These are phyloP conservation scores for Petromus typicus DNA, from an alignment of 2,113 vertebrate species.

Conservation along the genomic window DNA sequence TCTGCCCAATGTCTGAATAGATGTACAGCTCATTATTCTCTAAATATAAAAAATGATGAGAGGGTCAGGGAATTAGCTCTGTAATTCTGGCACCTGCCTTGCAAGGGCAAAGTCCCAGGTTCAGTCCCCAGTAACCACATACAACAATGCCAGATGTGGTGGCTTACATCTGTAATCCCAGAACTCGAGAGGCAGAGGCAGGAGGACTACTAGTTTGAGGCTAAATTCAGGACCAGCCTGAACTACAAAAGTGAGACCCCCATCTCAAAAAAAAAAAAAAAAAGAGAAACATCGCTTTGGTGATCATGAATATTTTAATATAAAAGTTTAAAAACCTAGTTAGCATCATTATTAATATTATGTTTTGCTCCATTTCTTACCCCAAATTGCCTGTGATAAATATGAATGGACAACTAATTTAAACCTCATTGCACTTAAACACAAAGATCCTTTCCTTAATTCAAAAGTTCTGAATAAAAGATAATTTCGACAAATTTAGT, in stretches of 20 bases:
- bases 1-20: neutral
- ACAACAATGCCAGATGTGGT: too few relatives aligned
- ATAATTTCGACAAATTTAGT: slow-evolving; percentile 56
- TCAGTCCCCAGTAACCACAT: too few relatives aligned
- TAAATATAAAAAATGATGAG: neutral
- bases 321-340: slow-evolving; percentile 59
- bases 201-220: too few relatives aligned
- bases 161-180: too few relatives aligned
- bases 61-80: too few relatives aligned
- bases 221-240: too few relatives aligned
- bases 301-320: slow-evolving; percentile 67
- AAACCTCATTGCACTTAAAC: slow-evolving; percentile 61
- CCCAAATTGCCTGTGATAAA: slow-evolving; percentile 61
- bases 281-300: slow-evolving; percentile 54
- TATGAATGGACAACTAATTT: slow-evolving; percentile 65
- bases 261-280: too few relatives aligned
- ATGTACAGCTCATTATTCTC: neutral
- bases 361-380: slow-evolving; percentile 63
- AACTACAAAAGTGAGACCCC: too few relatives aligned
- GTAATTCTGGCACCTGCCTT: too few relatives aligned
- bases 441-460: slow-evolving; percentile 67
- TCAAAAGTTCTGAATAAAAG: slow-evolving; percentile 55
- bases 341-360: slow-evolving; percentile 74
- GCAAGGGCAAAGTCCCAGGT: too few relatives aligned
- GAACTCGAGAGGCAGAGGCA: too few relatives aligned